Base-by-base conservation (phyloP, 2,888 invertebrate species). In the Seira sanloemensis region DNA sequence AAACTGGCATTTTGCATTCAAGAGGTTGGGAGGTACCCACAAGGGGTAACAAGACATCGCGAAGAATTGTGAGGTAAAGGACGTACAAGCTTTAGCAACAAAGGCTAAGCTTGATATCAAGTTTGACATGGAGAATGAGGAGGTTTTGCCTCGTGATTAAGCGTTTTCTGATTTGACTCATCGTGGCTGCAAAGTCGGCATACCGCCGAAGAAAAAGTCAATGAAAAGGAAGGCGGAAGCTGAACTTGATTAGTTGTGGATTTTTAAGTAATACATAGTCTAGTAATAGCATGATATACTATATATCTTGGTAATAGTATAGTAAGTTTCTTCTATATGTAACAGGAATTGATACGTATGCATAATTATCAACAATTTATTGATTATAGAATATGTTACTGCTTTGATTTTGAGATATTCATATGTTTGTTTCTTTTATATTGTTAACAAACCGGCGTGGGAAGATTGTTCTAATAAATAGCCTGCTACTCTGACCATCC, bases 121-220 rank as follows among this genome's bases (percentile, higher is more conserved):
- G 5, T 68, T 68, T 68, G 68, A 68, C 18, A 68, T 68, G 68
- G 68, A 68, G n/a, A 68, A 68, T 16, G 68, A 26, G 1, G 68
- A 27, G 27, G 27, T 68, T 68, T 27, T 68, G 25, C 27, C 68
- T 26, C 68, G 12, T 68, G 27, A 68, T 18, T 19, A 25, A 27
- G 68, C 68, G 25, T 68, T 26, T 68, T n/a, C 1, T 68, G n/a
- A 26, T 27, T 68, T 68, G 68, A 68, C 68, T 68, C 27, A 26
- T 68, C 27, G 68, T 27, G 19, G 1, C 25, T 2, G 1, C 27
- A 68, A 68, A 27, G 25, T 68, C 27, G 16, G 19, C 2, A 68
- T 68, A 26, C 68, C 68, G 18, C 69, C 69, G 37, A 69, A 69
- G 46, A 2, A 69, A 46, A 37, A 69, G 21, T 37, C 46, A 69